Evolutionary conservation across 2,888 invertebrate genomes (phyloP), one percentile per base, ranked within the genome.

Genomic region (Escarpia spicata): DNA sequence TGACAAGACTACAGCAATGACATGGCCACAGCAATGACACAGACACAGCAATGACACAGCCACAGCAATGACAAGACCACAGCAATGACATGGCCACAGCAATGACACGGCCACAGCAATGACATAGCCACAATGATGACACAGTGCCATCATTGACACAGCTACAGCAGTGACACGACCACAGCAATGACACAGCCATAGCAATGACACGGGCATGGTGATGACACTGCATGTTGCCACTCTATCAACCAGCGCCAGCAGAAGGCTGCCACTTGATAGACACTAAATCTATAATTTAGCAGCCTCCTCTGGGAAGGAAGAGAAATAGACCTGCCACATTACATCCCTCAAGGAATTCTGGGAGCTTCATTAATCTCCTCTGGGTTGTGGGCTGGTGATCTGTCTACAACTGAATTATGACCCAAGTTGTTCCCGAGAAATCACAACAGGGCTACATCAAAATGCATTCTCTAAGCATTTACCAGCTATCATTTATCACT

Each of bases 321-420:
- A 75, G 75, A 75, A 75, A 75, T 26, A 75, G 75, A 75, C 75
- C 75, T 75, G 75, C n/a, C 75, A 75, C 19, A 75, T 75, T 75
- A 75, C 26, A 75, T 75, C 75, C 75, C 75, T 75, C 19, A 75
- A 75, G 75, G 75, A 75, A 75, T 75, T 75, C 75, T 6, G 75
- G 75, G 75, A 75, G 75, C 75, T 19, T n/a, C 26, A 26, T 75
- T 75, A 75, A n/a, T 75, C n/a, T 19, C 75, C n/a, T 4, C 26
- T 75, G 75, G 75, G 75, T 26, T 26, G 4, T n/a, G n/a, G 19
- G 26, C n/a, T 75, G 75, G 75, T 75, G n/a, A 75, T 75, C 75
- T 75, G 75, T 75, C 75, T 75, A 75, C 75, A 75, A 26, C 75
- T 75, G 75, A 75, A 75, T 75, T 75, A 75, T 75, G 75, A 75